phyloP scores from a whole-genome alignment of 2,113 vertebrate species.

The Hylia prasina region DNA sequence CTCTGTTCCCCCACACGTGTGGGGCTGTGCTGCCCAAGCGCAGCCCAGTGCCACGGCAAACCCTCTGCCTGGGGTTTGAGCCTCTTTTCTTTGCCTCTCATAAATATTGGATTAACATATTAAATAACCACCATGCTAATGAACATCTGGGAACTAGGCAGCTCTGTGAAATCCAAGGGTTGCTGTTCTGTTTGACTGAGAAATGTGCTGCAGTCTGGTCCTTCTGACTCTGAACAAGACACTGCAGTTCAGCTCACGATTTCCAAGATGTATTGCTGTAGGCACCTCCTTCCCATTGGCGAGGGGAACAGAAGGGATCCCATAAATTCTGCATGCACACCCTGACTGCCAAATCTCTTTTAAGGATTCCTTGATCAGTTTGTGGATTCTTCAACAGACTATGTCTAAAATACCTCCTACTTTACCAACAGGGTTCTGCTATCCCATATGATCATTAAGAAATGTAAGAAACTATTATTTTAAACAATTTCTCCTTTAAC shows the following conservation, averaged over 20 bases:
- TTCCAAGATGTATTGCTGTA: background rate
- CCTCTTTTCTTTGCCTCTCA: background rate
- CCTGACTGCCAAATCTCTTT: background rate
- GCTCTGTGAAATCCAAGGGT: accelerated
- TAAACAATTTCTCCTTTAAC: background rate
- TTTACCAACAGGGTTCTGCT: background rate
- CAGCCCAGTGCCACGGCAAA: accelerated
- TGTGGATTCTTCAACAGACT: background rate
- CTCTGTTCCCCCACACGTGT: accelerated
- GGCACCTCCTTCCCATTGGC: accelerated
- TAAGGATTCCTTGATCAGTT: background rate
- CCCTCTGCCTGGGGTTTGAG: accelerated
- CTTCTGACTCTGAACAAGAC: background rate
- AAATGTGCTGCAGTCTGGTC: background rate
- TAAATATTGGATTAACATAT: background rate
- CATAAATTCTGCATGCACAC: background rate
- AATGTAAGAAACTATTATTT: background rate
- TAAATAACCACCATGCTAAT: accelerated
- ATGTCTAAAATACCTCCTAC: background rate
- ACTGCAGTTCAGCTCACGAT: background rate
- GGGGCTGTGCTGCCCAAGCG: accelerated
- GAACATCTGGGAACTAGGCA: background rate
- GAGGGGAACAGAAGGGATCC: background rate
- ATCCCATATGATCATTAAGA: background rate
- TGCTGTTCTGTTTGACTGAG: background rate